A percentile compares a stretch with the other conserved stretches of the same genome.
Conservation (phyloP, 2,113 vertebrate species). For the Scalopus aquaticus region DNA sequence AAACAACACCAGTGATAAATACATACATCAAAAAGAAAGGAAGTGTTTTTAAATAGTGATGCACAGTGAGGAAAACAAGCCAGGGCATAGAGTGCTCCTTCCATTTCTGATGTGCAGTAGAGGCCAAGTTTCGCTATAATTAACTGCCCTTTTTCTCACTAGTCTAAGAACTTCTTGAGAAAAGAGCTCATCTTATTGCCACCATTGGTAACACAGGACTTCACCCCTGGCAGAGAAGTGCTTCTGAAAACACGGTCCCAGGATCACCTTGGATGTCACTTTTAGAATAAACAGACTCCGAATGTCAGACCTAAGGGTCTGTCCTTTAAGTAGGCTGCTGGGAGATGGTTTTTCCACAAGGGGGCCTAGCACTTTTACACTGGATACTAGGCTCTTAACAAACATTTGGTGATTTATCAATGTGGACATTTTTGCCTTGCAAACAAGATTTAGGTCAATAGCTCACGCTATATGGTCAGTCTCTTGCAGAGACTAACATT, state of each 20-base stretch:
- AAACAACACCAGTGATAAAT: background rate
- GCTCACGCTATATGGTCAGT: conserved; percentile 45
- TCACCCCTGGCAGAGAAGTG: rapidly evolving
- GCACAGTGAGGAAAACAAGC: background rate
- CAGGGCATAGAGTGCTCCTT: background rate
- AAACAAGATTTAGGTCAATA: conserved; percentile 40
- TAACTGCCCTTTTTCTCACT: background rate
- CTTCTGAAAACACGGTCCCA: background rate
- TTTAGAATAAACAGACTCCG: background rate
- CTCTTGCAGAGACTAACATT: conserved; percentile 13
- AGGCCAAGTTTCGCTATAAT: background rate
- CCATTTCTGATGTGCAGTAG: background rate
- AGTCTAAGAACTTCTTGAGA: background rate
- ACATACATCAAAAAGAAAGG: background rate
- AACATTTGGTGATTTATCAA: conserved; percentile 17
- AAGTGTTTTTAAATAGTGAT: background rate
- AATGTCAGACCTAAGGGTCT: too few species aligned
- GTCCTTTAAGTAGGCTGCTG: background rate
- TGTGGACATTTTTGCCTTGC: background rate
- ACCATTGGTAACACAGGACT: too few species aligned
- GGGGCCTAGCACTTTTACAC: background rate
- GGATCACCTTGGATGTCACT: background rate
- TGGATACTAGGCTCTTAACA: background rate
- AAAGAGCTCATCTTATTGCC: background rate
- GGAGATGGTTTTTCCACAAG: background rate